Evolutionary conservation across 2,113 vertebrate species (phyloP).

Genomic region (Carlito syrichta): DNA sequence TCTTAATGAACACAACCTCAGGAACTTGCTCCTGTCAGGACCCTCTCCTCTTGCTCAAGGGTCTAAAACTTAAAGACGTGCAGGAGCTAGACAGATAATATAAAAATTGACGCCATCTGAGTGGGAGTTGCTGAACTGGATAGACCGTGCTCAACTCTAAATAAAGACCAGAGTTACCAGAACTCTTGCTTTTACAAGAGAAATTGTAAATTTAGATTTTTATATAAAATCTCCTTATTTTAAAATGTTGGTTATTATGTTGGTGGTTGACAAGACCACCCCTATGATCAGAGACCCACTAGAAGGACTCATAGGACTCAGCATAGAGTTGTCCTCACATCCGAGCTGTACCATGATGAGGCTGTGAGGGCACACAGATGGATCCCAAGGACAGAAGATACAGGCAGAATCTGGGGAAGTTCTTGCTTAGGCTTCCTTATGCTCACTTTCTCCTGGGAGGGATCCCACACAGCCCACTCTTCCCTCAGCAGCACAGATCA

Average conservation of each 20-base stretch:
- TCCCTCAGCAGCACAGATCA: background rate
- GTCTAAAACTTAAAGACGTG: background rate
- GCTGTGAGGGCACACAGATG: background rate
- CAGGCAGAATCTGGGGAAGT: fast-evolving
- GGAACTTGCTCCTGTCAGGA: background rate
- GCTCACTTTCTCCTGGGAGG: fast-evolving
- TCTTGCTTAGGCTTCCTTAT: background rate
- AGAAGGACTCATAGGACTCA: background rate
- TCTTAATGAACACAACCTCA: background rate
- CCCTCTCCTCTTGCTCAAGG: background rate
- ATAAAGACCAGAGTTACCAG: background rate
- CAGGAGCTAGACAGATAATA: background rate
- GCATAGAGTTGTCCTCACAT: too few relatives aligned
- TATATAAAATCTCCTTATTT: background rate
- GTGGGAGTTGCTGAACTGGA: background rate
- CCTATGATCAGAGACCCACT: background rate
- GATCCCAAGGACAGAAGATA: too few relatives aligned
- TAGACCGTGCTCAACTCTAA: background rate
- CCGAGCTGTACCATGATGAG: background rate
- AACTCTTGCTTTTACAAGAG: background rate
- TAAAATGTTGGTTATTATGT: background rate
- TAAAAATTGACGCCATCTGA: background rate
- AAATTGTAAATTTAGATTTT: background rate
- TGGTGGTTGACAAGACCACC: background rate
- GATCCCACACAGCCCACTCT: background rate